Evolutionary conservation across 1,140 invertebrate species (phyloP), one percentile per base, ranked within the genome.

Genomic region (Orius insidiosus): DNA sequence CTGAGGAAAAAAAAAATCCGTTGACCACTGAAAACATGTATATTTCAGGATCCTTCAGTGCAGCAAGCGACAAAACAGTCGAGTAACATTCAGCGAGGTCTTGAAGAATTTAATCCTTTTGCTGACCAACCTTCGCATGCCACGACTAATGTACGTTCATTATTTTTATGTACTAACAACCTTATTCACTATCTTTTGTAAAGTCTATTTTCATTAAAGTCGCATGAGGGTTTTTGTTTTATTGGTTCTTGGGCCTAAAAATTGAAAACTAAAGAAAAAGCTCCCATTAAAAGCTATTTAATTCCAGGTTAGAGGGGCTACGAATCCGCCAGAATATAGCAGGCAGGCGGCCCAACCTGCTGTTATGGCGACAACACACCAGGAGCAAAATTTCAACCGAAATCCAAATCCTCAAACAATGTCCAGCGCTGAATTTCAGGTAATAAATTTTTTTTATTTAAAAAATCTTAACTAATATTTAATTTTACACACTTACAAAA

Each of bases 61-160:
- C 80, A 85, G 60, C 85, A 89, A 66, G 84, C 85, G 36, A 78
- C 85, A 34, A 66, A 63, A 49, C 72, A 74, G 63, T 68, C 74
- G 57, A 68, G 65, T 51, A 76, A 69, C 65, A 70, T 73, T n/a
- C 75, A 75, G 53, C 72, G 72, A 56, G 77, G 80, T 37, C 67
- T 94, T 34, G 88, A 94, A 59, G 87, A 95, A 59, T 94, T n/a
- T 63, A 92, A 93, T 67, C 88, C 89, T 9, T 95, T 96, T 67
- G 85, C 80, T 49, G 78, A 79, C 45, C 75, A 79, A 60, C 56
- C 52, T n/a, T 48, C 59, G 16, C 59, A 62, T 55, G 60, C 58
- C 49, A 56, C 59, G 15, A 38, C 50, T 39, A 45, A 48, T 45
- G 50, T 55, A 52, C 42, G 39, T 49, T 46, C 10, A 24, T 24